Base-by-base conservation (phyloP, 1,140 invertebrate genomes). In the Lordiphosa mommai region DNA sequence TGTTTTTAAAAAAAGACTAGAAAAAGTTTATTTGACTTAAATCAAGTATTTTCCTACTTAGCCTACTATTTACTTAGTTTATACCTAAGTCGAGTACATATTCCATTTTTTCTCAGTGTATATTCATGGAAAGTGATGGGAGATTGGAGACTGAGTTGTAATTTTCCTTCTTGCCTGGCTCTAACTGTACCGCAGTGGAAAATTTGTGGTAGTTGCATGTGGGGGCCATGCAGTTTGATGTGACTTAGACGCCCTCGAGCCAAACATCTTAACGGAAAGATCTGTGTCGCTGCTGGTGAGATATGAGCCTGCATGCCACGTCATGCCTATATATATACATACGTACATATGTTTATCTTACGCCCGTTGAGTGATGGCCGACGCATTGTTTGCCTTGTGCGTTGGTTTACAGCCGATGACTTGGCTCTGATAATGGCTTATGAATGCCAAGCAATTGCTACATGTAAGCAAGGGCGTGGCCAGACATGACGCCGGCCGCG, bases 341-440 rank as follows among this genome's bases (percentile, higher is more conserved):
- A 14, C 34, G 12, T 36, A 23, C 40, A 29, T 44, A 40, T 65
- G 61, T 58, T 36, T 66, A 59, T 65, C 55, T 38, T 52, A n/a
- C 20, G 49, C 36, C 38, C 20, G 51, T 32, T 77, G 67, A 72
- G 65, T 67, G 65, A 84, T 84, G 68, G 61, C 48, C 51, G 55
- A 44, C 40, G 58, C 77, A 82, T 82, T 82, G 77, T 82, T 82
- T 82, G 77, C 70, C 77, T 64, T 84, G 72, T 84, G 77, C 69
- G 72, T 37, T 55, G 61, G 60, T 59, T 27, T 64, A 47, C 7
- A 30, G 63, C 33, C 66, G 76, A 84, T 82, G 77, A 73, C 76
- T 84, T 82, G 67, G 60, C 76, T 40, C 57, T 61, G 77, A 84
- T 84, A 82, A 84, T 67, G 58, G 67, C 77, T 77, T 77, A 72